These are phyloP conservation scores for Anguilla anguilla DNA, from an alignment of 2,797 vertebrate species.

Conservation along the genomic window DNA sequence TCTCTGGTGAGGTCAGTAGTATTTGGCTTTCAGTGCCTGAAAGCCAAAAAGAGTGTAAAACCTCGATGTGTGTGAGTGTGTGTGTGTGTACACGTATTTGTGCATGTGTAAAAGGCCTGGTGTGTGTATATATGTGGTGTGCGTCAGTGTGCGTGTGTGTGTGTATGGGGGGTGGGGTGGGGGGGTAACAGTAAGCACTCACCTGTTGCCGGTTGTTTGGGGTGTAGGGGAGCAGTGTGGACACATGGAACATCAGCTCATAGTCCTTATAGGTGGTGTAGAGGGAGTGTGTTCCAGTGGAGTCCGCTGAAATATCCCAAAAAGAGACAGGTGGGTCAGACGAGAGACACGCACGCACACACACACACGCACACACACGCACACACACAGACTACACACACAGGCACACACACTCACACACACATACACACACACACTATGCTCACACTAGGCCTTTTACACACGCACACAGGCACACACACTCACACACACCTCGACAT, in stretches of 20 bases:
- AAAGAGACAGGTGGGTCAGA: not conserved
- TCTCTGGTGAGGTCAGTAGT: too few species aligned
- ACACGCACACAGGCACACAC: too few species aligned
- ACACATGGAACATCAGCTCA: slow-evolving; percentile 89
- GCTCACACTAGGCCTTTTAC: too few species aligned
- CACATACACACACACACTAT: too few species aligned
- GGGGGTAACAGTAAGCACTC: slow-evolving; percentile 31
- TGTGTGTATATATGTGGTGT: not conserved
- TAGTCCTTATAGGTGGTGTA: slow-evolving; percentile 87
- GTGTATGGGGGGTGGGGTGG: not conserved
- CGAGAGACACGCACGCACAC: not conserved
- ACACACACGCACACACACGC: not conserved
- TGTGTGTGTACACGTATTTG: too few species aligned
- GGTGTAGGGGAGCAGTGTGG: slow-evolving; percentile 83
- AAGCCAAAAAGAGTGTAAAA: too few species aligned
- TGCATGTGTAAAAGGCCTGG: too few species aligned
- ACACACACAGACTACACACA: not conserved
- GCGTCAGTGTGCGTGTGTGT: not conserved
- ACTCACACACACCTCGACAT: too few species aligned
- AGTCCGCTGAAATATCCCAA: slow-evolving; percentile 69
- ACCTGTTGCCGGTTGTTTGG: slow-evolving; percentile 86
- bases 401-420: too few species aligned
- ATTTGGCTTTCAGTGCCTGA: too few species aligned
- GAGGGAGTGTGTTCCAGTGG: slow-evolving; percentile 84
- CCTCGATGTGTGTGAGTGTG: too few species aligned